Evolutionary conservation across 2,888 invertebrate species (phyloP).

Genomic region (Vesta saturnalis): DNA sequence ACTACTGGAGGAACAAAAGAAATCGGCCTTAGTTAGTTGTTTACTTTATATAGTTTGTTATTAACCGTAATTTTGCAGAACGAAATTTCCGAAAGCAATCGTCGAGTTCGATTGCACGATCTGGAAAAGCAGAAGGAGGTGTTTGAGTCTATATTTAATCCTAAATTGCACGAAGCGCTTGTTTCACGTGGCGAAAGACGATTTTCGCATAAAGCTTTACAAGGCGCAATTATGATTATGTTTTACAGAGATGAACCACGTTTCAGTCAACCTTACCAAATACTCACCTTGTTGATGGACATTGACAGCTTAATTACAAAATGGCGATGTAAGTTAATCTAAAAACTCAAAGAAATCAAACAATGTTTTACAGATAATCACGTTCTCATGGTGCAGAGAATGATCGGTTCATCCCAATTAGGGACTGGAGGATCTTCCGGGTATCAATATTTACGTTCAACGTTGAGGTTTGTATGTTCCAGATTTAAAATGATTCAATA

Average conservation of each 20-base stretch:
- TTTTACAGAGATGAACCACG: constrained; percentile 97
- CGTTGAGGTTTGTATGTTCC: constrained; percentile 78
- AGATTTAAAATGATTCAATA: neutral
- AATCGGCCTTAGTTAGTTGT: constrained; percentile 68
- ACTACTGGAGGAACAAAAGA: constrained; percentile 76
- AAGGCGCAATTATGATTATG: constrained; percentile 98
- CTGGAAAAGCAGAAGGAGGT: constrained; percentile 83
- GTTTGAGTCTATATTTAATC: constrained; percentile 91
- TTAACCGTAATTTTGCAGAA: constrained; percentile 40
- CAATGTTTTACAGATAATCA: constrained; percentile 84
- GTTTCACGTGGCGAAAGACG: constrained; percentile 87
- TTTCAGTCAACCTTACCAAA: constrained; percentile 97
- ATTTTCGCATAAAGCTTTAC: constrained; percentile 89
- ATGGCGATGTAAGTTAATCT: constrained; percentile 88
- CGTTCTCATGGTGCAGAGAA: constrained; percentile 97
- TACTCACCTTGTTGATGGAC: constrained; percentile 94
- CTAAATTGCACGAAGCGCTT: constrained; percentile 82
- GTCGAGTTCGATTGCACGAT: constrained; percentile 75
- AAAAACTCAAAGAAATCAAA: neutral
- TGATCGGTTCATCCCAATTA: constrained; percentile 96
- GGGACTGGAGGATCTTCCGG: constrained; percentile 99
- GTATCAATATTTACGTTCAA: constrained; percentile 96
- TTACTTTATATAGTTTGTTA: neutral
- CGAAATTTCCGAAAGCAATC: constrained; percentile 53
- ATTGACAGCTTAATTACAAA: constrained; percentile 98